Evolutionary conservation across 2,113 vertebrate species (phyloP), one percentile per base, ranked within the genome.

Genomic region (Xenopus tropicalis): DNA sequence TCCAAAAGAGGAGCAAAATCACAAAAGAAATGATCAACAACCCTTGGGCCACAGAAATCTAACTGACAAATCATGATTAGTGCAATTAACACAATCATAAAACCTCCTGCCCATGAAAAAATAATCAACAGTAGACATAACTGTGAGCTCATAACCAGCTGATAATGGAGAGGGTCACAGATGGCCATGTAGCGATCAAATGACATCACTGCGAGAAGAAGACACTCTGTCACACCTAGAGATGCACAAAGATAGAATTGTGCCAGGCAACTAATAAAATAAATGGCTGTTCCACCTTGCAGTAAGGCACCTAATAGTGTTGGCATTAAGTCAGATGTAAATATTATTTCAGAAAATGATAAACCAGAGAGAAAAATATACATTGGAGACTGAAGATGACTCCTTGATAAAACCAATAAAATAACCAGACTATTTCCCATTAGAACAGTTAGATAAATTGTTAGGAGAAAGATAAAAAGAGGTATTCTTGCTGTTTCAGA

Each of bases 391-490:
- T 70, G 68, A 58, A 70, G 54, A 17, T 37, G 13, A 13, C 20
- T 12, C 44, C 12, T 42, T 1, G 68, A 58, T 58, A 20, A 3
- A 29, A 70, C 20, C 54, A 59, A 57, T 22, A 11, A 70, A 43
- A 70, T 58, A 12, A 70, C n/a, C 19, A 70, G 24, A 29, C 21
- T 1, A 44, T 70, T 70, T 14, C 52, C 68, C 14, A 57, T 42
- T 22, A 70, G 3, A 58, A 70, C 59, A 1, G 59, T 21, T 22
- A 70, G 5, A 54, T 70, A 70, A 11, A 59, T 22, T 44, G 43
- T 16, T 0, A 84, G 66, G 3, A 83, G 16, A 17, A 82, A 37
- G 48, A 78, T 19, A 14, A 84, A 83, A 9, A 83, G 52, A 1
- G 77, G 72, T 7, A 8, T 43, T 20, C 78, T 78, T 3, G 76